Base-by-base conservation (phyloP, 2,113 vertebrate species). In the Dendrocopos noguchii region DNA sequence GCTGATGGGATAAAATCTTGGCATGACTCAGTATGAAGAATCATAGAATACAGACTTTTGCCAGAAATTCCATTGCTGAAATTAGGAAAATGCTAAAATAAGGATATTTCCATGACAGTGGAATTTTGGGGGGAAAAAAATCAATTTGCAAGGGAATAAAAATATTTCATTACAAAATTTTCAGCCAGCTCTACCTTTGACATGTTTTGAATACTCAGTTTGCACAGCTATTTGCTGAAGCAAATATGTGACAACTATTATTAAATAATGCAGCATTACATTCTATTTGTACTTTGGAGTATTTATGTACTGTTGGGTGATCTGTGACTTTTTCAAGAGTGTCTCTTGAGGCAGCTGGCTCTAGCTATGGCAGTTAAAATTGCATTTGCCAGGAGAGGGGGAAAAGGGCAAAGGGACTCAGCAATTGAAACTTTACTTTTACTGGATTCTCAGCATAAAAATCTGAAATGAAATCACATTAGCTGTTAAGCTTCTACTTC, bases 251-350 rank as follows among this genome's bases (percentile, higher is more conserved):
- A 66, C 66, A 91, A 31, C 34, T 84, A 55, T 88, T 84, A 90
- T 61, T 86, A 90, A 95, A 94, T 88, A 88, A 75, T 84, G 60
- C 29, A 92, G 75, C 44, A 29, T 92, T 81, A 63, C 36, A 50
- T 88, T 93, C 42, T 84, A 3, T 67, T 86, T 83, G 90, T 84
- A 50, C 81, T 93, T 88, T 88, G 59, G 27, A 81, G 76, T 25
- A 36, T 46, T 76, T 82, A 33, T 52, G 16, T 76, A 34, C 31
- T 82, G 59, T 55, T 82, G 21, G 11, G 68, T 66, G 67, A 81
- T 61, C 74, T 84, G 15, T 7, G 8, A 61, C 46, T 73, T 94
- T 76, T 85, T 70, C 79, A 76, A 66, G 63, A 29, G 10, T 88
- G 55, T 84, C 61, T 65, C 57, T 80, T 83, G 53, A 76, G 70